Evolutionary conservation across 2,888 invertebrate genomes (phyloP).

Genomic region (Tipula lateralis): DNA sequence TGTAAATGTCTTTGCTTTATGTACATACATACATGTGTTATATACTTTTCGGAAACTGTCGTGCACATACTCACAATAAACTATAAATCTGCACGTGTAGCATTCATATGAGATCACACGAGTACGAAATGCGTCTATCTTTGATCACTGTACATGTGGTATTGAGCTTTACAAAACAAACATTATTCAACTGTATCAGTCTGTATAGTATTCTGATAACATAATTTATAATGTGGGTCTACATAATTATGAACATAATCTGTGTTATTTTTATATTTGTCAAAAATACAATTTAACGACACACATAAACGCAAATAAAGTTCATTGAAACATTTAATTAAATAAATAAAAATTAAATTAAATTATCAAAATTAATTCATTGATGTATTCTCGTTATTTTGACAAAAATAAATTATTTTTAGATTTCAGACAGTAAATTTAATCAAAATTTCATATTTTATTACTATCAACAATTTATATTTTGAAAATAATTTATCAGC

Average conservation of each 20-base stretch:
- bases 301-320: neutral
- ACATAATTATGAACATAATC: neutral
- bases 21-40: neutral
- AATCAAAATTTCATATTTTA: neutral
- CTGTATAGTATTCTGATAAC: neutral
- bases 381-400: neutral
- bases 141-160: neutral
- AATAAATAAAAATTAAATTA: neutral
- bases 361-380: neutral
- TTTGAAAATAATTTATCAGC: too few relatives aligned
- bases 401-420: neutral
- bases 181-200: neutral
- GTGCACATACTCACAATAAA: neutral
- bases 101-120: neutral
- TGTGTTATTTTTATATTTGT: neutral
- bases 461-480: neutral
- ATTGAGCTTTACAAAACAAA: neutral
- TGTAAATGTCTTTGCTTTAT: neutral
- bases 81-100: neutral
- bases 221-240: neutral
- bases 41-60: neutral
- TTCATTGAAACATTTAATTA: constrained; percentile 1
- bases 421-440: neutral
- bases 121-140: neutral
- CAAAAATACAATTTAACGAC: neutral